Conservation (phyloP, 2,888 invertebrate species). For the Sarcophaga rosellei region DNA sequence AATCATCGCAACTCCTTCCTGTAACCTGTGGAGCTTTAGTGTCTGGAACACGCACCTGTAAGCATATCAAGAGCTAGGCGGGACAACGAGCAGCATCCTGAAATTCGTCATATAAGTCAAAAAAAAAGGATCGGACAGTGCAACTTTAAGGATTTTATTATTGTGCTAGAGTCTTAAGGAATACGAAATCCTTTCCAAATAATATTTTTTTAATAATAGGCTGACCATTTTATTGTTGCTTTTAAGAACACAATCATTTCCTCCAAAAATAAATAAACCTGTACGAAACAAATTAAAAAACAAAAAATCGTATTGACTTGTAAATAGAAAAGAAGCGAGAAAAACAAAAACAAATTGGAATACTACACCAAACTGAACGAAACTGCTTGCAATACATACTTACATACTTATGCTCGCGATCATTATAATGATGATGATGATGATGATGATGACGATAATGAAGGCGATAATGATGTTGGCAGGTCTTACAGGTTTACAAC, state of each 20-base stretch:
- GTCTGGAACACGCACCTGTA: too few species aligned
- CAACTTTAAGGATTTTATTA: too few species aligned
- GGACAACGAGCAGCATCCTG: too few species aligned
- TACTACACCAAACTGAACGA: constrained; percentile 1
- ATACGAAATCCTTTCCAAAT: not conserved
- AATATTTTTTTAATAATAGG: not conserved
- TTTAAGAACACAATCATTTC: too few species aligned
- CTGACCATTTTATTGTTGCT: not conserved
- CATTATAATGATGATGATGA: constrained; percentile 12
- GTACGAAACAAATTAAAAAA: not conserved
- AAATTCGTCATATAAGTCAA: too few species aligned
- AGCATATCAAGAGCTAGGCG: too few species aligned
- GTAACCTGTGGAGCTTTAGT: too few species aligned
- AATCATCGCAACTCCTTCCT: too few species aligned
- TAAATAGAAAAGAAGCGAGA: not conserved
- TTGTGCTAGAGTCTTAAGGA: too few species aligned
- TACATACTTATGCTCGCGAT: not conserved
- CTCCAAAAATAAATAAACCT: not conserved
- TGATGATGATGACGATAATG: not conserved
- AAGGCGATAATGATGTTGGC: constrained; percentile 46
- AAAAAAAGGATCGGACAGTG: too few species aligned
- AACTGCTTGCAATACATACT: constrained; percentile 8
- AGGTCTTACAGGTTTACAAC: constrained; percentile 68
- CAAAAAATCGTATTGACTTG: constrained; percentile 1
- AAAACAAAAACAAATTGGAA: not conserved